Base-by-base conservation (phyloP, 2,113 vertebrate species). In the Sitta europaea region DNA sequence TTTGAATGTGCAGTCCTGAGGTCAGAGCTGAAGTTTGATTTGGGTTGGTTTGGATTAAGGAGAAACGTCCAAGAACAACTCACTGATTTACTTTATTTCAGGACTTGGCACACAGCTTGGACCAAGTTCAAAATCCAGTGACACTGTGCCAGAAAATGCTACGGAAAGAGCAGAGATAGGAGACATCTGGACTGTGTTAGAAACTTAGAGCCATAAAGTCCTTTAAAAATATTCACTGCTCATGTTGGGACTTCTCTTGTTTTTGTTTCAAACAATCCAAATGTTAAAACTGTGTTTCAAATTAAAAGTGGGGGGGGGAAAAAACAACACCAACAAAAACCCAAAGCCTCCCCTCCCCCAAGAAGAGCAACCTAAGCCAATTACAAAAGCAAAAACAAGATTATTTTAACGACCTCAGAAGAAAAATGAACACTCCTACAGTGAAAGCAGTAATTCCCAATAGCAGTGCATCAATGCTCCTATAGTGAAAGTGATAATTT, bases 131-230 rank as follows among this genome's bases (percentile, higher is more conserved):
- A 98, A 97, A 98, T 97, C 87, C 90, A 96, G 54, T 40, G 90
- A 98, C 77, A 71, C 92, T 62, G 86, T 71, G 97, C 97, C 92
- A 83, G 96, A 97, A 97, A 97, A 97, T 84, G 77, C 91, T 97
- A 97, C 97, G 92, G 96, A 97, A 95, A 96, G 53, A 82, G 96
- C 68, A 65, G 95, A 97, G 96, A 97, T 96, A 96, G 93, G 91
- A 96, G 96, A 96, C 98, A 98, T 98, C 98, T 98, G 98, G 97
- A 97, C 86, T 96, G 55, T 89, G 92, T 98, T 98, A 98, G 88
- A 90, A 95, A 95, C 87, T 95, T 90, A 98, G 96, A 97, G 96
- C 94, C 95, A 96, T 95, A 85, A 96, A 96, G 95, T 76, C 93
- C 96, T 97, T 97, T 92, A 96, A 97, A 97, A 98, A 97, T 96